A percentile compares a stretch with the other conserved stretches of the same genome.
These are phyloP conservation scores for Oreortyx pictus DNA, from an alignment of 2,797 vertebrate genomes.

Conservation along the genomic window DNA sequence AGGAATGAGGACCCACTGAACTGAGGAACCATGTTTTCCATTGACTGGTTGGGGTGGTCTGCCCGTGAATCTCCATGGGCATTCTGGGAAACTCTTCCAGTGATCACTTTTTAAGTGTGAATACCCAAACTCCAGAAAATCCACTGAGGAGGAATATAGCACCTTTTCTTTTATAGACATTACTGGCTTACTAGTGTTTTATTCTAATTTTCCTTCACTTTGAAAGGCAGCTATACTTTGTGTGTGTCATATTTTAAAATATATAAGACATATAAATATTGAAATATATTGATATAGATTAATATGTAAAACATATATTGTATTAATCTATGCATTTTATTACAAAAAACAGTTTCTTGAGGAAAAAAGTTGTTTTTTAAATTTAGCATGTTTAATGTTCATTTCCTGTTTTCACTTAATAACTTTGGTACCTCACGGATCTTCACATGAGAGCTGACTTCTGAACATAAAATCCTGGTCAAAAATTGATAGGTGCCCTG, in stretches of 20 bases:
- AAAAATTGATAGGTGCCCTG: background rate
- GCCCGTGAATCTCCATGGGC: background rate
- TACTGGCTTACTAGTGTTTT: background rate
- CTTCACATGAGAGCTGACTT: background rate
- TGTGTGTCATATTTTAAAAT: background rate
- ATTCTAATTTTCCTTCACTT: background rate
- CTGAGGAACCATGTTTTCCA: too few relatives aligned
- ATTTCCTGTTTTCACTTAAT: background rate
- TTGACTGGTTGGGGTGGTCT: background rate
- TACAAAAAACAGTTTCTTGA: background rate
- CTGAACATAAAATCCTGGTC: background rate
- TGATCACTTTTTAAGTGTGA: background rate
- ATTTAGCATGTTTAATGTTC: background rate
- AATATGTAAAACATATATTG: background rate
- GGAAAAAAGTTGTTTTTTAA: background rate
- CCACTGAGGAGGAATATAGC: background rate
- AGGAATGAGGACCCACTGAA: background rate
- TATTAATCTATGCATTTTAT: background rate
- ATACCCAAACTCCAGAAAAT: background rate
- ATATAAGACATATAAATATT: background rate
- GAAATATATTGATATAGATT: background rate
- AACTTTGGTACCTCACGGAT: fast-evolving
- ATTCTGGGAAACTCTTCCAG: background rate
- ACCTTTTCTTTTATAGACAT: background rate
- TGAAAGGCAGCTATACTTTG: background rate